Conservation (phyloP, 30 jellyfish, hydroid and myxozoan species). For the Aurelia aurita region DNA sequence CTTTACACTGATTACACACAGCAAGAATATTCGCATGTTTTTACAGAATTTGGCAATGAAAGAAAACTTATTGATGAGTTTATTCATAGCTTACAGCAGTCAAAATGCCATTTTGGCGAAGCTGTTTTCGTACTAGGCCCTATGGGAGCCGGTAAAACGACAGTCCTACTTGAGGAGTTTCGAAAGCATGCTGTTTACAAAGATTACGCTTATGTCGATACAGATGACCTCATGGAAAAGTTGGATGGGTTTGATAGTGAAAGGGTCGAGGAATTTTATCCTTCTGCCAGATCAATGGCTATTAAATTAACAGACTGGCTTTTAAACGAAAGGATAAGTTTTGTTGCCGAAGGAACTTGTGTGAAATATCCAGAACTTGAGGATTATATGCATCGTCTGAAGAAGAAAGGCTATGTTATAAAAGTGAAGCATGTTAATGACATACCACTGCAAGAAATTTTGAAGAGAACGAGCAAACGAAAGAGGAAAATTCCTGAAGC, state of each 20-base stretch:
- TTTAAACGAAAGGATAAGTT: slow-evolving; percentile 82
- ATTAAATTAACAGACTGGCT: slow-evolving; percentile 96
- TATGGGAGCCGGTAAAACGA: slow-evolving; percentile 98
- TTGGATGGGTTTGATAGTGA: slow-evolving; percentile 87
- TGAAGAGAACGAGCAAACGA: slow-evolving; percentile 74
- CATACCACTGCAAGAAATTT: slow-evolving; percentile 69
- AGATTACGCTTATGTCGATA: slow-evolving; percentile 92
- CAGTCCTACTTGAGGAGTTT: slow-evolving; percentile 74
- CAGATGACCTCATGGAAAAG: slow-evolving; percentile 97
- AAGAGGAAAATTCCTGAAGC: slow-evolving; percentile 76
- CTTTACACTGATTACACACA: slow-evolving; percentile 18
- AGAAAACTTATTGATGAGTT: slow-evolving; percentile 38
- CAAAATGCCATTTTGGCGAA: slow-evolving; percentile 53
- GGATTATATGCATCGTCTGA: slow-evolving; percentile 86
- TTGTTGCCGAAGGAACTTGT: slow-evolving; percentile 99
- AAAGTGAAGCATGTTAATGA: slow-evolving; percentile 70
- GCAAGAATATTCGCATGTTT: background rate
- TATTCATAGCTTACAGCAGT: slow-evolving; percentile 27
- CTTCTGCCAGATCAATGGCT: slow-evolving; percentile 87
- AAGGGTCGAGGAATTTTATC: slow-evolving; percentile 80
- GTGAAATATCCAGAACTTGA: slow-evolving; percentile 86
- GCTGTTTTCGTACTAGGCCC: slow-evolving; percentile 98
- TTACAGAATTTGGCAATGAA: slow-evolving; percentile 23
- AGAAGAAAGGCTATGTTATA: slow-evolving; percentile 77
- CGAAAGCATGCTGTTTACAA: slow-evolving; percentile 54